Evolutionary conservation across 2,888 invertebrate genomes (phyloP).

Genomic region (Nomada lathburiana): DNA sequence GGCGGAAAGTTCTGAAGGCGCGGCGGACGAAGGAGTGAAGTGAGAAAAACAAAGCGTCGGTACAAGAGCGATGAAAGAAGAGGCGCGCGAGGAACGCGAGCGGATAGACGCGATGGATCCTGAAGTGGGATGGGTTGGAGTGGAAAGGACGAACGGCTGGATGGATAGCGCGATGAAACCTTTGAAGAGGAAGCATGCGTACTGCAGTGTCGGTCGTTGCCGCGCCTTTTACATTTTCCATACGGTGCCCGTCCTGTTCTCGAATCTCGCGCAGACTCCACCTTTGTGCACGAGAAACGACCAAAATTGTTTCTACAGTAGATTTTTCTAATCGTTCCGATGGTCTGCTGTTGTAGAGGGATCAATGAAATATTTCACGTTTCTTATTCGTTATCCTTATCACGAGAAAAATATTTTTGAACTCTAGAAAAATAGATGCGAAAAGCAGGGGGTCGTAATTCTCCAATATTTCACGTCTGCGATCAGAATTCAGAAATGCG

Average conservation of each 20-base stretch:
- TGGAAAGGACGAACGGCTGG: constrained; percentile 67
- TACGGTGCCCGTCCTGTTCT: constrained; percentile 63
- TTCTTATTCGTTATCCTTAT: no score
- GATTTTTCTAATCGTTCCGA: constrained; percentile 1
- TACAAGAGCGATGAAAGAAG: constrained; percentile 45
- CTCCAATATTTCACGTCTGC: no score
- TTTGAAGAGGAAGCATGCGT: constrained; percentile 66
- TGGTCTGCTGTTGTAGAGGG: not conserved
- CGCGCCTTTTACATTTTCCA: constrained; percentile 69
- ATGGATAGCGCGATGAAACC: constrained; percentile 70
- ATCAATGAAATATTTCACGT: no score
- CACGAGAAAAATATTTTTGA: no score
- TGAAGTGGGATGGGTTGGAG: constrained; percentile 62
- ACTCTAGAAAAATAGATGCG: no score
- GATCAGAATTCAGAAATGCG: no score
- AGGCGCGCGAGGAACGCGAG: constrained; percentile 46
- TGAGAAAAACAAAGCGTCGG: constrained; percentile 61
- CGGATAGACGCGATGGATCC: constrained; percentile 57
- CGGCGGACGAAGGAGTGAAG: constrained; percentile 50
- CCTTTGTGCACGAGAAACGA: constrained; percentile 21
- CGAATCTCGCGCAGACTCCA: constrained; percentile 55
- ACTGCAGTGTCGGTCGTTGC: constrained; percentile 38
- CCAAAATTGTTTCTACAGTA: constrained; percentile 16
- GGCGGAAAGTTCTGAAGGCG: constrained; percentile 50
- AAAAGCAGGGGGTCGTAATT: no score